Conservation (phyloP, 2,113 vertebrate species). For the Danionella cerebrum region DNA sequence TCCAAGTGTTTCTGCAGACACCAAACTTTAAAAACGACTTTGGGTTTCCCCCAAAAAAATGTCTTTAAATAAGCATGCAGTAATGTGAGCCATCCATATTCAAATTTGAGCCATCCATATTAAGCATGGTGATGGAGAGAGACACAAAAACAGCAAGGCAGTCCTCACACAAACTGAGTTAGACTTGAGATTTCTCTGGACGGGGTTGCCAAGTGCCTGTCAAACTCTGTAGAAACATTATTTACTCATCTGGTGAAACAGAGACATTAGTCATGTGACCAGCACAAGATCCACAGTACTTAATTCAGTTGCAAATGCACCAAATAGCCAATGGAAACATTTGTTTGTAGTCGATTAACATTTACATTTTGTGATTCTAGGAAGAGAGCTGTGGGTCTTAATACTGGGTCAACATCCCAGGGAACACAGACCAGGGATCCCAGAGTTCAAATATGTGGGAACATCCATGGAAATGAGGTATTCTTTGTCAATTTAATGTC, state of each 20-base stretch:
- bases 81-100: too few species aligned
- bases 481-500: not conserved
- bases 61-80: not conserved
- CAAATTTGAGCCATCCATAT: not conserved
- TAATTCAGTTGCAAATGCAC: slow-evolving; percentile 10
- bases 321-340: not conserved
- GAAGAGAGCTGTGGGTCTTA: slow-evolving; percentile 82
- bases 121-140: not conserved
- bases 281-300: not conserved
- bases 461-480: slow-evolving; percentile 90
- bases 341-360: slow-evolving; percentile 14
- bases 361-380: slow-evolving; percentile 56
- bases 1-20: too few species aligned
- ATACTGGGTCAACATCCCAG: slow-evolving; percentile 72
- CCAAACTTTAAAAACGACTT: too few species aligned
- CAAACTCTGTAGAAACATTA: not conserved
- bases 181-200: not conserved
- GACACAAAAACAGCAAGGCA: not conserved
- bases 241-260: slow-evolving; percentile 14
- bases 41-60: too few species aligned
- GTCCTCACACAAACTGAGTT: not conserved
- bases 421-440: slow-evolving; percentile 74
- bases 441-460: slow-evolving; percentile 85
- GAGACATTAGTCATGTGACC: slow-evolving; percentile 9
- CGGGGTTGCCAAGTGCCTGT: slow-evolving; percentile 30